phyloP scores from a whole-genome alignment of 2,888 invertebrate species.

The Ophion ventricosus region DNA sequence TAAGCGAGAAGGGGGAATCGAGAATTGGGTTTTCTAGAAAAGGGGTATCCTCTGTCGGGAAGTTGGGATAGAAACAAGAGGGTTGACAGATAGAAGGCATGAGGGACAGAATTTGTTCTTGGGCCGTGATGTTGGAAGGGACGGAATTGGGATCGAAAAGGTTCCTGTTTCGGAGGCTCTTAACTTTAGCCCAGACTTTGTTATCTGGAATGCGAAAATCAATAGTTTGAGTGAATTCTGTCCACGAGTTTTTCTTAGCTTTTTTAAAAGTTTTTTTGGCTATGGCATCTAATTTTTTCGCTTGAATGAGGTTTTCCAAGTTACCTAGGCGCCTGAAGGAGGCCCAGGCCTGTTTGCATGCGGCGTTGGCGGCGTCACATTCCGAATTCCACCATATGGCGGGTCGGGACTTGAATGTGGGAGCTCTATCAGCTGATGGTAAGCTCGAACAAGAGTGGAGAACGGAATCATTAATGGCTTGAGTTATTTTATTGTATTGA shows the following conservation, averaged over 20 bases:
- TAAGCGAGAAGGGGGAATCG: conserved; percentile 15
- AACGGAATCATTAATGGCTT: conserved; percentile 1
- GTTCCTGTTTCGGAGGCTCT: conserved; percentile 21
- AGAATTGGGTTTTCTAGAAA: neutral
- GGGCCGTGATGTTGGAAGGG: neutral
- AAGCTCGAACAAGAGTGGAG: neutral
- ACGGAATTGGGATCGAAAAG: conserved; percentile 5
- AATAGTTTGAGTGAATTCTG: conserved; percentile 12
- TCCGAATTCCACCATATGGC: conserved; percentile 32
- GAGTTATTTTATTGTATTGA: conserved; percentile 11
- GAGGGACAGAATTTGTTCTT: conserved; percentile 18
- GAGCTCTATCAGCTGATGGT: neutral
- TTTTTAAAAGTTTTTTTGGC: conserved; percentile 31
- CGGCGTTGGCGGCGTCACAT: conserved; percentile 7
- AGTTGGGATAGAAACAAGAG: conserved; percentile 21
- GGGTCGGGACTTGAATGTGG: neutral
- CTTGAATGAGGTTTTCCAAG: neutral
- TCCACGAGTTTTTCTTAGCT: conserved; percentile 21
- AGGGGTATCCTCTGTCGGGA: conserved; percentile 14
- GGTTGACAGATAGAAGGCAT: conserved; percentile 16
- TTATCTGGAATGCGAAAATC: conserved; percentile 10
- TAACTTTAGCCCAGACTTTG: conserved; percentile 20
- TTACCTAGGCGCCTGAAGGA: conserved; percentile 1
- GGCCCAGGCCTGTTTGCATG: conserved; percentile 35
- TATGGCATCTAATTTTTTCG: conserved; percentile 33